Percentiles rank a stretch among this genome's conserved stretches.
Conservation (phyloP, 2,888 invertebrate genomes). For the Caenorhabditis sp. region DNA sequence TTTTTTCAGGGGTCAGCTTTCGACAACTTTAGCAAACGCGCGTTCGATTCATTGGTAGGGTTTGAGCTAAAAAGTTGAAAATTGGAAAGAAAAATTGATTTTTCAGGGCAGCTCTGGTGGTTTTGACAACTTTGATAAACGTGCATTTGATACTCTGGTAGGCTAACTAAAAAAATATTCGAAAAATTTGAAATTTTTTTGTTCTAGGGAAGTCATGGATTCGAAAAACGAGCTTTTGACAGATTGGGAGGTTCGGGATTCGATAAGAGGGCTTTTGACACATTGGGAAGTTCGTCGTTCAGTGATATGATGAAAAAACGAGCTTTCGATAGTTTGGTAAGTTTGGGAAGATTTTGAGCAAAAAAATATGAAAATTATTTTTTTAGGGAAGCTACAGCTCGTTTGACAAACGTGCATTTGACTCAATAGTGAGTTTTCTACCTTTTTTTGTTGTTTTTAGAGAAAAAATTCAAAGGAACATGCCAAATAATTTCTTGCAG, state of each 20-base stretch:
- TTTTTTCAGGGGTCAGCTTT: conserved; percentile 10
- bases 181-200: not conserved
- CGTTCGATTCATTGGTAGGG: conserved; percentile 47
- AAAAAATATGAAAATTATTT: not conserved
- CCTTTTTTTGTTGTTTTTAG: no score
- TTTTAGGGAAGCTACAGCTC: not conserved
- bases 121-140: conserved; percentile 45
- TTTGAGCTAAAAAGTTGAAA: no score
- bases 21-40: conserved; percentile 24
- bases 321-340: not conserved
- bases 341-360: not conserved
- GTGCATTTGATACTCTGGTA: conserved; percentile 49
- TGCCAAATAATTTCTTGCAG: no score
- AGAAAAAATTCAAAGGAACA: no score
- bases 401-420: not conserved
- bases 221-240: conserved; percentile 26
- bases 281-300: not conserved
- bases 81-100: no score
- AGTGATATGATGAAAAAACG: not conserved
- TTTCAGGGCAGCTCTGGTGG: conserved; percentile 10
- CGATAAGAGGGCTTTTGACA: conserved; percentile 25
- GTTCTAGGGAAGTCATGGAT: not conserved
- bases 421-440: not conserved
- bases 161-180: not conserved
- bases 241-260: conserved; percentile 31